These are phyloP conservation scores for Vulpes lagopus DNA, from an alignment of 2,113 vertebrate genomes.

Conservation along the genomic window DNA sequence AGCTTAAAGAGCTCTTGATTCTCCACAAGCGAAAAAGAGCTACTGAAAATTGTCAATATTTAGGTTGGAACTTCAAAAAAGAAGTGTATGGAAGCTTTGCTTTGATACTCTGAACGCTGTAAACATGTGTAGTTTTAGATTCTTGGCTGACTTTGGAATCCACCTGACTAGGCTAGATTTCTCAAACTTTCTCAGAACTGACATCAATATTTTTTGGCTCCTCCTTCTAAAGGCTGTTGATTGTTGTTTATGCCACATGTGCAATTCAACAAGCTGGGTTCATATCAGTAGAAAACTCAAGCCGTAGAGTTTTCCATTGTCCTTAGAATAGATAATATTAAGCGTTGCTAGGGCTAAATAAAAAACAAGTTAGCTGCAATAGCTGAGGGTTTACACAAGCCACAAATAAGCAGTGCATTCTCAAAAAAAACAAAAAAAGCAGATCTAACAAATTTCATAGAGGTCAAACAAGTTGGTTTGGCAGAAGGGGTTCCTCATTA, in stretches of 20 bases:
- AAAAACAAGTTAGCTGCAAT: not conserved
- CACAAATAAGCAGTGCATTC: not conserved
- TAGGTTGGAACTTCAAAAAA: slow-evolving; percentile 5
- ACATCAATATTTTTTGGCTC: not conserved
- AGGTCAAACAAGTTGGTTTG: not conserved
- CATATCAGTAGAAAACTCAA: not conserved
- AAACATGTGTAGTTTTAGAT: not conserved
- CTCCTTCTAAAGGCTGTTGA: not conserved
- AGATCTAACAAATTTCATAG: not conserved
- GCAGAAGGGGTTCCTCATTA: not conserved
- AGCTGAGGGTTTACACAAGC: not conserved
- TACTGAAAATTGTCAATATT: not conserved
- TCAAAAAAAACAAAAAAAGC: not conserved
- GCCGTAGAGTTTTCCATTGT: not conserved
- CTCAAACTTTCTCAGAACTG: not conserved
- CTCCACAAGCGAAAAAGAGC: not conserved
- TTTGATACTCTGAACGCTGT: not conserved
- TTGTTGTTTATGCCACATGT: not conserved
- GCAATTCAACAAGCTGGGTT: not conserved
- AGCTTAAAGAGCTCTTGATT: not conserved
- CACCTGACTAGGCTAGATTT: not conserved
- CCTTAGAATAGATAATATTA: not conserved
- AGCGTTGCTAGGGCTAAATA: not conserved
- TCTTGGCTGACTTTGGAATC: slow-evolving; percentile 13
- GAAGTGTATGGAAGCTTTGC: not conserved